Conservation (phyloP, 92 coral and sea anemone genomes). For the Porites divaricata region DNA sequence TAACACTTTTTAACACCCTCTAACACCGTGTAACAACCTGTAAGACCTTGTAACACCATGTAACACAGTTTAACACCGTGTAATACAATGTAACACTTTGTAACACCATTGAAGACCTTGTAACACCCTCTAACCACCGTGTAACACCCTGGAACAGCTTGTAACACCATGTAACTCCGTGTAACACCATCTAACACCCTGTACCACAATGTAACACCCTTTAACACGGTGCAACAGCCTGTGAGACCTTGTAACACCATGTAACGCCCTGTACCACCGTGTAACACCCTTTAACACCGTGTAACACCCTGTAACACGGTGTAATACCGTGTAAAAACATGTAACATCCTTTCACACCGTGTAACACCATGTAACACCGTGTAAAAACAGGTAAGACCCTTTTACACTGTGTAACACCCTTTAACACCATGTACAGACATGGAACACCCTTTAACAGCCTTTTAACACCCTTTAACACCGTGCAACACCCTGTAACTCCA, state of each 20-base stretch:
- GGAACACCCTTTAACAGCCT: too few relatives aligned
- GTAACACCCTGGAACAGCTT: slow-evolving; percentile 13
- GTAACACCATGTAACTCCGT: slow-evolving; percentile 1
- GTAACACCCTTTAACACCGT: too few relatives aligned
- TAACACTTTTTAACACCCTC: slow-evolving; percentile 15
- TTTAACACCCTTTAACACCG: too few relatives aligned
- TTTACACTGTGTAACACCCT: too few relatives aligned
- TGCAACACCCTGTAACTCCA: too few relatives aligned
- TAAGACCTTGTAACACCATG: slow-evolving; percentile 30
- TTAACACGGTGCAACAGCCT: neutral
- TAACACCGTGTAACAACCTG: slow-evolving; percentile 19
- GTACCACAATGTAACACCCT: slow-evolving; percentile 2
- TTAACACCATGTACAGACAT: too few relatives aligned
- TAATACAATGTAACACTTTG: slow-evolving; percentile 20
- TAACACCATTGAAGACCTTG: slow-evolving; percentile 28
- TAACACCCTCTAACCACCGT: slow-evolving; percentile 26
- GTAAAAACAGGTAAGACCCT: too few relatives aligned
- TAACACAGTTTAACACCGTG: slow-evolving; percentile 18
- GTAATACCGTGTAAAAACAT: too few relatives aligned
- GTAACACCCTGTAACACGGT: too few relatives aligned
- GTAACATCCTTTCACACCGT: too few relatives aligned
- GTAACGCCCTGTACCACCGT: neutral
- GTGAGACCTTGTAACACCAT: neutral
- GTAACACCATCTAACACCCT: neutral
- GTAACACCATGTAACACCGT: too few relatives aligned